phyloP scores from a whole-genome alignment of 2,113 vertebrate genomes.

The Mustela nigripes region DNA sequence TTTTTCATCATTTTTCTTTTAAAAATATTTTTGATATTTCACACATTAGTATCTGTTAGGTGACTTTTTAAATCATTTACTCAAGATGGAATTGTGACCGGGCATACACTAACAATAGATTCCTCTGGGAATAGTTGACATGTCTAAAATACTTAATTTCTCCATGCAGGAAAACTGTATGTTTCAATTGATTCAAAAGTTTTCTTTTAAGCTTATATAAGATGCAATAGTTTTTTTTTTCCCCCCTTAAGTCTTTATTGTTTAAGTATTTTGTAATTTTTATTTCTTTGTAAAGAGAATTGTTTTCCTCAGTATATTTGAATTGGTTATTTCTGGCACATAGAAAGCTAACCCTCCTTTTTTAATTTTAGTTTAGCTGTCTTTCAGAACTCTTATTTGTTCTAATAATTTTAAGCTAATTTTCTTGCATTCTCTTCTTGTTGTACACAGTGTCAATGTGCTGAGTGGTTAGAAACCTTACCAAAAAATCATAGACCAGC shows the following conservation, averaged over 20 bases:
- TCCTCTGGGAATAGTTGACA: neutral
- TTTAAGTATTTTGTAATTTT: neutral
- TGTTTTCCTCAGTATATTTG: neutral
- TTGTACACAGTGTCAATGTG: neutral
- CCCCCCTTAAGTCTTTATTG: neutral
- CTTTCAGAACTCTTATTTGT: neutral
- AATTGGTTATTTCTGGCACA: neutral
- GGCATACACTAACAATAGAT: neutral
- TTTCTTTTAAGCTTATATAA: neutral
- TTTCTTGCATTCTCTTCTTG: neutral
- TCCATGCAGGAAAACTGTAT: neutral
- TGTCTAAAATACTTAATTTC: neutral
- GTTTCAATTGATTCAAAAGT: conserved; percentile 8
- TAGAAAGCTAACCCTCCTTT: neutral
- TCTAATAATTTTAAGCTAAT: neutral
- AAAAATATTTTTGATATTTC: neutral
- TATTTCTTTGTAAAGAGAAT: neutral
- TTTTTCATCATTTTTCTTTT: neutral
- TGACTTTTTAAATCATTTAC: neutral
- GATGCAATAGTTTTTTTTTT: neutral
- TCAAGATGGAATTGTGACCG: neutral
- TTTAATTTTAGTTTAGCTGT: neutral
- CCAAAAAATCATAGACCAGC: neutral
- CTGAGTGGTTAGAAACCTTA: neutral
- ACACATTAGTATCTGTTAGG: neutral